phyloP scores from a whole-genome alignment of 2,113 vertebrate species.

The Nerophis ophidion region DNA sequence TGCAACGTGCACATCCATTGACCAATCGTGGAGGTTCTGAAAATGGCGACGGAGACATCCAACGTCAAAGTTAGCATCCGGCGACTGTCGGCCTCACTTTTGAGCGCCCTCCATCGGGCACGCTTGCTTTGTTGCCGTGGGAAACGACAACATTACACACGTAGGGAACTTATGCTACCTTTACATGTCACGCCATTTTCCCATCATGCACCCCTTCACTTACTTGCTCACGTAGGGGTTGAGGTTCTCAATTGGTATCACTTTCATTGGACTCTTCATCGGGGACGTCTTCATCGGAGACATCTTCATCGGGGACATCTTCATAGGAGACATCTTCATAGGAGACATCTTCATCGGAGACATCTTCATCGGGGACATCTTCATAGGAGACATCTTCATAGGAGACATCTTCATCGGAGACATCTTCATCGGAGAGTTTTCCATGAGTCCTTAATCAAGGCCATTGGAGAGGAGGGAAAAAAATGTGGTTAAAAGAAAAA shows the following conservation, averaged over 20 bases:
- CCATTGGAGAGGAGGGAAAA: slow-evolving; percentile 41
- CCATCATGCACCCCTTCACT: slow-evolving; percentile 15
- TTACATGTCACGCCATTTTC: not conserved
- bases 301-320: slow-evolving; percentile 9
- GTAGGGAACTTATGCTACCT: too few relatives aligned
- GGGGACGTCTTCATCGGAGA: slow-evolving; percentile 18
- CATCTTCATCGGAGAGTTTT: slow-evolving; percentile 25
- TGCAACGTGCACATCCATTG: too few relatives aligned
- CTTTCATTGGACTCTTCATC: slow-evolving; percentile 59
- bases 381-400: slow-evolving; percentile 5
- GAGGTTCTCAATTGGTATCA: slow-evolving; percentile 77
- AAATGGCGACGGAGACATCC: too few relatives aligned
- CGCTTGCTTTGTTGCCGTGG: too few relatives aligned
- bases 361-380: not conserved
- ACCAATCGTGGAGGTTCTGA: too few relatives aligned
- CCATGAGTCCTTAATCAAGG: slow-evolving; percentile 61
- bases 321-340: slow-evolving; percentile 15
- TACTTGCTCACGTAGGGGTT: slow-evolving; percentile 84
- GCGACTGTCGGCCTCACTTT: too few relatives aligned
- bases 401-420: slow-evolving; percentile 6
- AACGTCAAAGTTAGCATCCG: too few relatives aligned
- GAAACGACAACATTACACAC: too few relatives aligned
- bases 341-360: slow-evolving; percentile 13
- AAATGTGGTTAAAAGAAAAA: not conserved
- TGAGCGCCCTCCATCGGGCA: too few relatives aligned